These are phyloP conservation scores for Hydrotaea cyrtoneurina DNA, from an alignment of 2,888 invertebrate species.

Conservation along the genomic window DNA sequence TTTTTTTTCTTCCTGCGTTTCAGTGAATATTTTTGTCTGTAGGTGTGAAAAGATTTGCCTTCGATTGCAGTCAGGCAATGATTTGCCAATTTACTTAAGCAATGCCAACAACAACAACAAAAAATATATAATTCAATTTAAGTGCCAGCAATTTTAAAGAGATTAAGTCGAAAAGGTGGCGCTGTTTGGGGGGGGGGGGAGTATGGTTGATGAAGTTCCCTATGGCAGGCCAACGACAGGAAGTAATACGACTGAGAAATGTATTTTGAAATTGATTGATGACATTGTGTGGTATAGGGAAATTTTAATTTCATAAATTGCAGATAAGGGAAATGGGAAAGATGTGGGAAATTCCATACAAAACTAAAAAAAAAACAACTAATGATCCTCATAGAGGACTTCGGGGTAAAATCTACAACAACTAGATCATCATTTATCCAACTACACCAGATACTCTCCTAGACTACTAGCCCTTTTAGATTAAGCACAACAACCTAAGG, in stretches of 20 bases:
- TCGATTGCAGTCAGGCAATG: slow-evolving; percentile 6
- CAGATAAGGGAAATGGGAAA: too few species aligned
- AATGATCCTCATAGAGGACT: too few species aligned
- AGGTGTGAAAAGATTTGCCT: neutral
- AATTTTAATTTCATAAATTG: neutral
- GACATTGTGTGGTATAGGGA: neutral
- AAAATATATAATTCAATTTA: slow-evolving; percentile 8
- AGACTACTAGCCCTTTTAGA: too few species aligned
- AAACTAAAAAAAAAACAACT: too few species aligned
- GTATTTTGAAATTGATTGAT: neutral
- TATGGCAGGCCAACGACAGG: neutral
- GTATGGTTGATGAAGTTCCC: neutral
- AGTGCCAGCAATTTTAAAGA: slow-evolving; percentile 5
- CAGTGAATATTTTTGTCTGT: neutral
- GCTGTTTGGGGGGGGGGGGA: neutral
- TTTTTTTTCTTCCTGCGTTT: neutral
- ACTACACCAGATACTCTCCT: too few species aligned
- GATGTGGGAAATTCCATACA: too few species aligned
- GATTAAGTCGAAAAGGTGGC: neutral
- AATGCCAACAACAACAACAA: neutral
- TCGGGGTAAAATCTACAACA: too few species aligned
- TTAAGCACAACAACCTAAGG: too few species aligned
- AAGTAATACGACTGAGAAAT: neutral
- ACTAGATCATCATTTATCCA: too few species aligned
- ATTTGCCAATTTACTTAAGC: neutral